A percentile compares a stretch with the other conserved stretches of the same genome.
These are phyloP conservation scores for Propithecus coquereli DNA, from an alignment of 2,113 vertebrate species.

Conservation along the genomic window DNA sequence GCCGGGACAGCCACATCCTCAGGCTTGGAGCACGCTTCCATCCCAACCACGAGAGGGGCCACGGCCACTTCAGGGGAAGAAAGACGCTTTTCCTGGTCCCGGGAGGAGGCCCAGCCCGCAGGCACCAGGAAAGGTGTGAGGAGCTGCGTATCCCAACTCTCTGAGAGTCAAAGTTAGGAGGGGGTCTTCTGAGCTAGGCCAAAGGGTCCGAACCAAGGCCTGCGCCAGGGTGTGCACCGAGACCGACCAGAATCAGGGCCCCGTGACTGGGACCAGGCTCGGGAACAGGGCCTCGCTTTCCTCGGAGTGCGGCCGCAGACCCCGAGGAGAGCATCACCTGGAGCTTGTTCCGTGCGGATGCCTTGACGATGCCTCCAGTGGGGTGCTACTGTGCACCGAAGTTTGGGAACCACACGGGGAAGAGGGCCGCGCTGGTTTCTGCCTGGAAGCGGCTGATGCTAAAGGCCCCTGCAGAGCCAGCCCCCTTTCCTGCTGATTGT, in stretches of 20 bases:
- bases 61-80: not conserved
- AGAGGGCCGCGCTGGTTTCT: not conserved
- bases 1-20: not conserved
- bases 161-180: not conserved
- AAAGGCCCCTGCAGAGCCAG: not conserved
- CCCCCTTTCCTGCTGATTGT: not conserved
- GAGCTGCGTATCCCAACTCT: not conserved
- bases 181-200: not conserved
- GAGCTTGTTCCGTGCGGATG: rapidly evolving
- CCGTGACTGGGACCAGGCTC: not conserved
- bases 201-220: not conserved
- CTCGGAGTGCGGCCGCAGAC: not conserved
- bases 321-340: too few species aligned
- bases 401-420: not conserved
- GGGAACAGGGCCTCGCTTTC: not conserved
- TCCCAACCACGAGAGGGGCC: not conserved
- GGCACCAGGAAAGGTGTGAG: not conserved
- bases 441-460: not conserved
- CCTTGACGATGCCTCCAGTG: not conserved
- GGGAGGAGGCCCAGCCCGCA: rapidly evolving
- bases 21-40: not conserved
- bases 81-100: not conserved
- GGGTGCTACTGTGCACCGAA: not conserved
- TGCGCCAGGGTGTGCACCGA: not conserved
- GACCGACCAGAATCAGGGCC: not conserved